Conservation (phyloP, 2,113 vertebrate species). For the Hemichromis elongatus region DNA sequence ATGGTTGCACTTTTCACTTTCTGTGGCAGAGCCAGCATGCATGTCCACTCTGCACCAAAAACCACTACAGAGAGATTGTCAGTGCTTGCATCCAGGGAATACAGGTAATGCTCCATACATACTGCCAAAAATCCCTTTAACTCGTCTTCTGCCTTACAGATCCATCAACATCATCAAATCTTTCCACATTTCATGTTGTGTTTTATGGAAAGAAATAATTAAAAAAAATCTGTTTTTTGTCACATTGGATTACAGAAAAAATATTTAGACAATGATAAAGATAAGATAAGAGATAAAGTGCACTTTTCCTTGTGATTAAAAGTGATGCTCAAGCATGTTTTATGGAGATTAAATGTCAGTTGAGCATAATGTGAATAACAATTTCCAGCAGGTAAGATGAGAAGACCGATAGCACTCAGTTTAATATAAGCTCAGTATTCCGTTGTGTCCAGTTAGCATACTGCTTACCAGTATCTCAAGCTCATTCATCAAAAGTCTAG, state of each 20-base stretch:
- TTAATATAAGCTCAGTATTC: not conserved
- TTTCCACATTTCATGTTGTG: not conserved
- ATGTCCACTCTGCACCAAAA: slow-evolving; percentile 85
- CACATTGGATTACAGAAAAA: rapidly evolving
- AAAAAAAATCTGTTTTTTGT: not conserved
- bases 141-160: not conserved
- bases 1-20: slow-evolving; percentile 92
- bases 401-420: not conserved
- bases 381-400: not conserved
- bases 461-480: not conserved
- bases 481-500: not conserved
- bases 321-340: not conserved
- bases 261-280: not conserved
- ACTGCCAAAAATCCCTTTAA: not conserved
- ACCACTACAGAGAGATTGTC: slow-evolving; percentile 83
- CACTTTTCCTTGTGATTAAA: not conserved
- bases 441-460: not conserved
- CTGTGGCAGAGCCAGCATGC: slow-evolving; percentile 83
- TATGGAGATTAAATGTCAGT: not conserved
- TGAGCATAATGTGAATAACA: not conserved
- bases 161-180: not conserved
- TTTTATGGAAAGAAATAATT: not conserved
- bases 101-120: slow-evolving; percentile 73
- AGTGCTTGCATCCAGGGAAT: slow-evolving; percentile 84
- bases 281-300: not conserved